A percentile compares a stretch with the other conserved stretches of the same genome.
Evolutionary conservation across 2,113 vertebrate species (phyloP).

Genomic region (Semicossyphus pulcher): DNA sequence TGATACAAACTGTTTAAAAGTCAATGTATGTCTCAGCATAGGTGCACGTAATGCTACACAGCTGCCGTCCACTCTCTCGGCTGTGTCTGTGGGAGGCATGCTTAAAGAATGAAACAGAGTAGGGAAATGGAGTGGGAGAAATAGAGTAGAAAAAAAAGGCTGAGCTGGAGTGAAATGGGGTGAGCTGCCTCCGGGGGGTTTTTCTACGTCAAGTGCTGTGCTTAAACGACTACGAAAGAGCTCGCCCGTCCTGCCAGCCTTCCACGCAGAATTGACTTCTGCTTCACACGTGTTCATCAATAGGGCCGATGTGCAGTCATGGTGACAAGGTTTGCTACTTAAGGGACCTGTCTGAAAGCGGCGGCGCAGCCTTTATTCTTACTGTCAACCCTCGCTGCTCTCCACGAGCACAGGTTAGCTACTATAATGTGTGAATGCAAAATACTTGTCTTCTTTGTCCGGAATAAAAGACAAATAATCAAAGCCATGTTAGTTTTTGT

Average conservation of each 20-base stretch:
- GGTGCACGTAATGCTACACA: background rate
- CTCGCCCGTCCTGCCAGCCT: constrained; percentile 18
- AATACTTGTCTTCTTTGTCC: constrained; percentile 62
- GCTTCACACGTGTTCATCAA: constrained; percentile 72
- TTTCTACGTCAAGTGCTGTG: constrained; percentile 60
- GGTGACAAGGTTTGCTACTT: constrained; percentile 77
- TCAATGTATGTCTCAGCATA: background rate
- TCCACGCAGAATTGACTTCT: constrained; percentile 53
- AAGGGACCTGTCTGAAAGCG: constrained; percentile 61
- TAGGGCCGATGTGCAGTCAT: constrained; percentile 65
- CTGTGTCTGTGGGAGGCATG: constrained; percentile 4
- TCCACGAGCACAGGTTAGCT: constrained; percentile 45
- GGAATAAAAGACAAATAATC: constrained; percentile 24
- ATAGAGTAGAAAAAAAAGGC: constrained; percentile 57
- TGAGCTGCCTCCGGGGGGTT: constrained; percentile 61
- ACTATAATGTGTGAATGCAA: constrained; percentile 63
- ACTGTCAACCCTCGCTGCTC: constrained; percentile 28
- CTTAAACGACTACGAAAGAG: constrained; percentile 69
- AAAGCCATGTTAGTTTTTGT: constrained; percentile 23
- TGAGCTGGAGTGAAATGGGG: constrained; percentile 59
- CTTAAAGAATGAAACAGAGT: constrained; percentile 25
- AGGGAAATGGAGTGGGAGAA: constrained; percentile 32
- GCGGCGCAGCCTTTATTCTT: constrained; percentile 36
- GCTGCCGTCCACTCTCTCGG: background rate
- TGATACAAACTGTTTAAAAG: background rate